Evolutionary conservation across 1,140 invertebrate genomes (phyloP), one percentile per base, ranked within the genome.

Genomic region (Zaprionus africanus): DNA sequence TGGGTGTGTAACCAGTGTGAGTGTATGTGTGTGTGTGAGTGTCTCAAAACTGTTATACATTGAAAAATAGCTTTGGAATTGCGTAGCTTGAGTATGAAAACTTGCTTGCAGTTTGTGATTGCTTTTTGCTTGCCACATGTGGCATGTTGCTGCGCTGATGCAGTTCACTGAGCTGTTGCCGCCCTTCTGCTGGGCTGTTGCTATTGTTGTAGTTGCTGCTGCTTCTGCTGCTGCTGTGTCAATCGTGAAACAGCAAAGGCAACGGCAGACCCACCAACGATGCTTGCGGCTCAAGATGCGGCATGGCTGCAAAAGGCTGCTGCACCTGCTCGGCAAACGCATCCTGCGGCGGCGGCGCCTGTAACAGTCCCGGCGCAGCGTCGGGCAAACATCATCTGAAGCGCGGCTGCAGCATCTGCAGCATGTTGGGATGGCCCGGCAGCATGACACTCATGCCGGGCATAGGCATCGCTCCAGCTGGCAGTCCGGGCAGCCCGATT

Each of bases 331-430:
- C 76, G 53, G 74, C 43, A 71, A 76, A 77, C 60, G 74, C 65
- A 51, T 51, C 46, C 46, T 81, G 85, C 66, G 76, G 64, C 57
- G 84, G 84, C 66, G 84, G 85, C 66, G 85, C 81, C 82, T 84
- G 85, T 79, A 88, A 70, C 71, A 90, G 68, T 57, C 85, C 81
- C 36, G 82, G 78, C 85, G 75, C 79, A 58, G 75, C 79, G 53
- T 63, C 94, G 81, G 95, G 71, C 81, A 88, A 62, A 80, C 84
- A 96, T 96, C 96, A 96, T 96, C 96, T 96, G 93, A 96, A 96
- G 92, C 96, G 95, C 66, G 95, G 95, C 92, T 95, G 95, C 95
- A 96, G 96, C 94, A 96, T 95, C 72, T 95, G 95, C 67, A 93
- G 75, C 81, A 95, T 94, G 91, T 95, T 95, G 77, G 94, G 94